Conservation (phyloP, 2,888 invertebrate genomes). For the Metellina segmentata region DNA sequence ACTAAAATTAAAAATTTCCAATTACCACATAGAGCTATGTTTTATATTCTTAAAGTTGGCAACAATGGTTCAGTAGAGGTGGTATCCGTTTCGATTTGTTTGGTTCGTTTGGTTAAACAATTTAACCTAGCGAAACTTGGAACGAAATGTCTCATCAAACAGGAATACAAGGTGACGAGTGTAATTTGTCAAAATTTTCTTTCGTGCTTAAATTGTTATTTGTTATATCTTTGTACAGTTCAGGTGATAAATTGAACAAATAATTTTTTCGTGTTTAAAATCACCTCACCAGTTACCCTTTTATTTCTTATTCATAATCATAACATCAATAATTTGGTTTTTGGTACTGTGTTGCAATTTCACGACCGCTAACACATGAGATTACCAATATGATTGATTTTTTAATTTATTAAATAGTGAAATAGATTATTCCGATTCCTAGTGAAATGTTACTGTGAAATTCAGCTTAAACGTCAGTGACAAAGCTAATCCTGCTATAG, state of each 20-base stretch:
- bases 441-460: no score
- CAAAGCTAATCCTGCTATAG: no score
- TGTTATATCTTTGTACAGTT: neutral
- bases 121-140: neutral
- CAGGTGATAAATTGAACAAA: neutral
- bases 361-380: neutral
- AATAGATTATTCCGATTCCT: no score
- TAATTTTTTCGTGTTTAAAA: neutral
- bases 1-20: no score
- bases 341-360: neutral
- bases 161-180: constrained; percentile 86
- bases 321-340: neutral
- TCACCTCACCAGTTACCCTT: neutral
- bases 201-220: neutral
- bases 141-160: constrained; percentile 92
- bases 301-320: neutral
- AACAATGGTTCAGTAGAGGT: constrained; percentile 39
- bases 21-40: no score
- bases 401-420: no score
- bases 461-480: no score
- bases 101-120: neutral
- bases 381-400: no score
- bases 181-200: neutral
- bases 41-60: constrained; percentile 17
- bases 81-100: constrained; percentile 61